A percentile compares a stretch with the other conserved stretches of the same genome.
These are phyloP conservation scores for Formicarius rufipectus DNA, from an alignment of 2,113 vertebrate species.

Conservation along the genomic window DNA sequence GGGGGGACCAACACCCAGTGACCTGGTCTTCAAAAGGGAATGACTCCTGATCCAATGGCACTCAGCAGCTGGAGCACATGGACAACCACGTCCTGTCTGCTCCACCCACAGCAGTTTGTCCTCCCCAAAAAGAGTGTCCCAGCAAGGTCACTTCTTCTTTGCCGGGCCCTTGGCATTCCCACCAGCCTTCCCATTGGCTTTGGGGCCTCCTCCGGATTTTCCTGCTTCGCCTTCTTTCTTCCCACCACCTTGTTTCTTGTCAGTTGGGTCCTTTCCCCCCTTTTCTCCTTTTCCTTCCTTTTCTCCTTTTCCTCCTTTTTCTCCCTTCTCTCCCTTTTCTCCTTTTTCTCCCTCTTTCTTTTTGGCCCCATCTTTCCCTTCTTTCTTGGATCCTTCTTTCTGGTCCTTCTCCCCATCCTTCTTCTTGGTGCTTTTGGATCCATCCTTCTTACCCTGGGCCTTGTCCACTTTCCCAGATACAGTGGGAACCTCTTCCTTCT, in stretches of 20 bases:
- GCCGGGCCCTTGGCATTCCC: slow-evolving; percentile 37
- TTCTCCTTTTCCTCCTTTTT: not conserved
- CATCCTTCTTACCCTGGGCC: slow-evolving; percentile 23
- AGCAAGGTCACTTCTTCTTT: slow-evolving; percentile 52
- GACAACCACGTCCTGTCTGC: not conserved
- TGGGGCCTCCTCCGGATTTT: not conserved
- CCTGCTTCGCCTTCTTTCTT: not conserved
- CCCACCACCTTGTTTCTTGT: not conserved
- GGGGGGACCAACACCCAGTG: accelerated
- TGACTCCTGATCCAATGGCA: not conserved
- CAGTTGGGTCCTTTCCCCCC: not conserved
- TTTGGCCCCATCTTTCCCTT: not conserved
- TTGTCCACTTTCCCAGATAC: slow-evolving; percentile 40
- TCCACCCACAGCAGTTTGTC: not conserved
- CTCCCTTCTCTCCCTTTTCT: not conserved
- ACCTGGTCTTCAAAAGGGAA: not conserved
- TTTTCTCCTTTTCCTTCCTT: not conserved
- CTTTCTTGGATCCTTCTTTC: slow-evolving; percentile 20
- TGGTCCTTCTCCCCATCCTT: slow-evolving; percentile 4
- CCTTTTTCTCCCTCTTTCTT: slow-evolving; percentile 48
- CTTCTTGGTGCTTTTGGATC: not conserved
- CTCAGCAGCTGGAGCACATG: not conserved
- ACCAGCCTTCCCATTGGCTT: not conserved
- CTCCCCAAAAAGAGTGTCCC: not conserved
- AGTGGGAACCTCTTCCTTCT: slow-evolving; percentile 46